These are phyloP conservation scores for Orthonevra nobilis DNA, from an alignment of 2,888 invertebrate genomes.

Conservation along the genomic window DNA sequence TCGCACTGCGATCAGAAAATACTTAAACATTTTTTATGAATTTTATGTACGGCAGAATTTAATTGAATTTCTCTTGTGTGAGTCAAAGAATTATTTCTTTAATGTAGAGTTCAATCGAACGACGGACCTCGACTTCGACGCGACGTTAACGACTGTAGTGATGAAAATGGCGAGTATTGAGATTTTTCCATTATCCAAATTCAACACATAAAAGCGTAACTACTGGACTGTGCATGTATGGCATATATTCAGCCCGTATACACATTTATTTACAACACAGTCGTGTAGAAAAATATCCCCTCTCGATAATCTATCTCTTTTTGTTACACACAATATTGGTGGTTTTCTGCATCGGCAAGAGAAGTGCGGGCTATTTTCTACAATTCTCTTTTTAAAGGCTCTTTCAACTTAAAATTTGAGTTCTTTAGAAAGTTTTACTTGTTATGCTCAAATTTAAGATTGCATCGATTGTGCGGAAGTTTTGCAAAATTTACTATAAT, in stretches of 20 bases:
- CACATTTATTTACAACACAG: constrained; percentile 29
- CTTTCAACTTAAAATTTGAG: constrained; percentile 36
- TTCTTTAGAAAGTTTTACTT: constrained; percentile 56
- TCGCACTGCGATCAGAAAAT: constrained; percentile 23
- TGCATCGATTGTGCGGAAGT: not conserved
- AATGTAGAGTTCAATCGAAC: constrained; percentile 58
- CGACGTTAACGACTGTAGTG: constrained; percentile 76
- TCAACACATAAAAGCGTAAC: constrained; percentile 33
- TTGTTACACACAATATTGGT: constrained; percentile 11
- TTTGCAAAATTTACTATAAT: not conserved
- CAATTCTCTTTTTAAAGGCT: constrained; percentile 36
- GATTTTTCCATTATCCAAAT: constrained; percentile 57
- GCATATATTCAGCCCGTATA: constrained; percentile 12
- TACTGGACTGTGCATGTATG: constrained; percentile 22
- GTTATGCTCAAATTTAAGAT: constrained; percentile 9
- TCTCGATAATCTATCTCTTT: constrained; percentile 49
- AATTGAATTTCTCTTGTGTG: not conserved
- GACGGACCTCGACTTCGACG: constrained; percentile 74
- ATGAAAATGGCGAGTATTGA: constrained; percentile 75
- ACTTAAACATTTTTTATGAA: not conserved
- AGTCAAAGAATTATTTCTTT: constrained; percentile 40
- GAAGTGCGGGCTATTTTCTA: constrained; percentile 43
- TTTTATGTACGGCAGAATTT: constrained; percentile 26
- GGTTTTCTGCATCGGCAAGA: constrained; percentile 40
- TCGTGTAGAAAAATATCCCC: constrained; percentile 48